Conservation (phyloP, 2,797 vertebrate genomes). For the Centropyge bicolor region DNA sequence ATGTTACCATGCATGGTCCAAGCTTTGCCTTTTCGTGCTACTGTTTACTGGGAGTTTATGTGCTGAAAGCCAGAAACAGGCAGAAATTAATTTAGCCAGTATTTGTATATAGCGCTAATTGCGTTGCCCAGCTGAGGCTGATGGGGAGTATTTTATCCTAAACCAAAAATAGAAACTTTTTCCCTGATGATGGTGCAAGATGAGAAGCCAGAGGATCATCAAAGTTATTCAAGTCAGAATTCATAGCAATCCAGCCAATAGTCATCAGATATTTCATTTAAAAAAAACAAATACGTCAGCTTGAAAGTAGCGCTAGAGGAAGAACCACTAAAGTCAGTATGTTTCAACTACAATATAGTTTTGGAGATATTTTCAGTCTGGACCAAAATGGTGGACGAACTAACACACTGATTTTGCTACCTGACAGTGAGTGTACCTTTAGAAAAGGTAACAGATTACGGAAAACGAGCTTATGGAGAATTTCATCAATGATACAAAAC, state of each 20-base stretch:
- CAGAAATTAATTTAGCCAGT: conserved; percentile 1
- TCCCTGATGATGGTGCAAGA: background rate
- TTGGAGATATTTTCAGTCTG: background rate
- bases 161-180: too few species aligned
- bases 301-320: background rate
- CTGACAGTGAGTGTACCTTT: background rate
- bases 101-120: background rate
- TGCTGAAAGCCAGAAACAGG: background rate
- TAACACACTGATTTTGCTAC: too few species aligned
- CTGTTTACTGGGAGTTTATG: background rate
- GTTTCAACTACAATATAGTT: background rate
- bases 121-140: background rate
- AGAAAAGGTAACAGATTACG: background rate
- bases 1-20: conserved; percentile 87
- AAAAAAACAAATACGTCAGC: background rate
- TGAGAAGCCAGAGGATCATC: background rate
- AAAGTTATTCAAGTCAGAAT: background rate
- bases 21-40: conserved; percentile 51
- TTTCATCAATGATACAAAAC: background rate
- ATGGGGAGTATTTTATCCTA: background rate
- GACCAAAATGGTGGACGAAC: background rate
- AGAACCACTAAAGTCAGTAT: background rate
- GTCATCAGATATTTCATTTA: background rate
- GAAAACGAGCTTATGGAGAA: background rate
- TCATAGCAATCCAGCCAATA: background rate